Conservation (phyloP, 2,888 invertebrate genomes). For the Pristionchus arcanus region DNA sequence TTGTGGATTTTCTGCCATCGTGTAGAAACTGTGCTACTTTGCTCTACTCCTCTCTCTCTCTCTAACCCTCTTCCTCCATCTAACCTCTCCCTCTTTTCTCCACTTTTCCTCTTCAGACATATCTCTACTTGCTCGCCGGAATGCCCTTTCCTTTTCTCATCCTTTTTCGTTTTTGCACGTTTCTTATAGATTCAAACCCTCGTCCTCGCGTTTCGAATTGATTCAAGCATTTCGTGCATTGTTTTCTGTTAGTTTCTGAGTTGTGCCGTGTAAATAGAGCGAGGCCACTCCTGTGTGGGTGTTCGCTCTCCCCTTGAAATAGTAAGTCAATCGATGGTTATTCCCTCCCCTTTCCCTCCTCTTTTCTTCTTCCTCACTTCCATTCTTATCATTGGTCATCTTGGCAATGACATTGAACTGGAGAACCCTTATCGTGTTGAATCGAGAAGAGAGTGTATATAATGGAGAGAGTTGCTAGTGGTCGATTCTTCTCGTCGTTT, state of each 20-base stretch:
- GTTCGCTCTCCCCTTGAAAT: conserved; percentile 28
- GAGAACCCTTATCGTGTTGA: conserved; percentile 44
- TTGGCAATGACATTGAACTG: conserved; percentile 42
- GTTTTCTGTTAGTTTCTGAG: neutral
- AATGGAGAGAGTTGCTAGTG: conserved; percentile 37
- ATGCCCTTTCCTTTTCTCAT: neutral
- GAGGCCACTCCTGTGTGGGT: conserved; percentile 24
- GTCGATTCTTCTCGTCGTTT: conserved; percentile 2
- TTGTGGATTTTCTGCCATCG: neutral
- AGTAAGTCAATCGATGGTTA: conserved; percentile 43
- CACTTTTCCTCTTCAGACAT: conserved; percentile 12
- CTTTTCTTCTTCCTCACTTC: neutral
- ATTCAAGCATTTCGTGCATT: neutral
- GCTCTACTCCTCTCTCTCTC: conserved; percentile 35
- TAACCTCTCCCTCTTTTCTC: conserved; percentile 10
- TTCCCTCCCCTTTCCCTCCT: neutral
- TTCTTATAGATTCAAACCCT: conserved; percentile 12
- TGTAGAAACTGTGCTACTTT: neutral
- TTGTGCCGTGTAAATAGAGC: conserved; percentile 34
- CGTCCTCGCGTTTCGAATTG: neutral
- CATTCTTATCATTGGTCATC: conserved; percentile 45
- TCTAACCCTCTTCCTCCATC: neutral
- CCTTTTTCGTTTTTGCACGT: conserved; percentile 18
- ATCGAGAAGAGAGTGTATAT: neutral
- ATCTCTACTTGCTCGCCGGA: neutral